phyloP scores from a whole-genome alignment of 2,888 invertebrate genomes.

The Ditula angustiorana region DNA sequence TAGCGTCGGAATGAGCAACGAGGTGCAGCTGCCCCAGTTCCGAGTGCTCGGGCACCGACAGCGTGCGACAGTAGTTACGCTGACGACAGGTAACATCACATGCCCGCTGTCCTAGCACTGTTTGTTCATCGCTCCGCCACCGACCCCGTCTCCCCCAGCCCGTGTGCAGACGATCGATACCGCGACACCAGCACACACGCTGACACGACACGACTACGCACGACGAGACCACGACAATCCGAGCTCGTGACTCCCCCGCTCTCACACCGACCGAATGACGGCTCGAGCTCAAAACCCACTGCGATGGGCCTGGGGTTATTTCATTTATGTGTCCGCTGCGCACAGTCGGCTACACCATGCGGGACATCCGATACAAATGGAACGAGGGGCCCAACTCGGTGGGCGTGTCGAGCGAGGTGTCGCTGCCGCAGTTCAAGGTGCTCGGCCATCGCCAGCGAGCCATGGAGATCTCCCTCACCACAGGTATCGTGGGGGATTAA shows the following conservation, averaged over 20 bases:
- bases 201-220: conserved; percentile 78
- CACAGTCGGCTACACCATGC: conserved; percentile 99
- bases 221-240: conserved; percentile 72
- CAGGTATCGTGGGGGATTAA: conserved; percentile 89
- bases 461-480: conserved; percentile 98
- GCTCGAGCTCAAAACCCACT: conserved; percentile 83
- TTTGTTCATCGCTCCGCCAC: conserved; percentile 75
- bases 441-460: conserved; percentile 98
- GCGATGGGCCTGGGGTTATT: conserved; percentile 84
- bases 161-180: conserved; percentile 76
- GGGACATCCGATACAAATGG: conserved; percentile 99
- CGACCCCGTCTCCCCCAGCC: conserved; percentile 82
- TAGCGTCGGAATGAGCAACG: conserved; percentile 97
- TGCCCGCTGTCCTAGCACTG: conserved; percentile 72
- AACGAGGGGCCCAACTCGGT: conserved; percentile 98
- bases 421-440: conserved; percentile 99
- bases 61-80: conserved; percentile 96
- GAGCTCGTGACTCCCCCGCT: conserved; percentile 74
- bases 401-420: conserved; percentile 97
- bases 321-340: conserved; percentile 83
- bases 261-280: conserved; percentile 77
- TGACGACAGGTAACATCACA: conserved; percentile 95
- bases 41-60: conserved; percentile 98
- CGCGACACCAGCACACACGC: conserved; percentile 81
- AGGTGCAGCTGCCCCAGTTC: conserved; percentile 98